Evolutionary conservation across 2,888 invertebrate genomes (phyloP).

Genomic region (Carcina quercana): DNA sequence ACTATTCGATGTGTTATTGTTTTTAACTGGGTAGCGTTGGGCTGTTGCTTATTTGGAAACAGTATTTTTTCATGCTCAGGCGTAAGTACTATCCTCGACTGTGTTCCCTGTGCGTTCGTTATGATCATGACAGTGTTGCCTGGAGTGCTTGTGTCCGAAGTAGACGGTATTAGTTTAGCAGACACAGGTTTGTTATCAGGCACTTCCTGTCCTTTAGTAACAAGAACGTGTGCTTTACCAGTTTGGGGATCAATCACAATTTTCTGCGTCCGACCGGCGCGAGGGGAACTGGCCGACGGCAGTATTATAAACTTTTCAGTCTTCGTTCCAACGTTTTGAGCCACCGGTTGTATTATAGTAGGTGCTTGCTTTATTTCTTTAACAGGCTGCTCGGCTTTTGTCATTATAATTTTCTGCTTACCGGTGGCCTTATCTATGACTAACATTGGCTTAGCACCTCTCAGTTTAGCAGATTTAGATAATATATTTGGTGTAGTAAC

Average conservation of each 20-base stretch:
- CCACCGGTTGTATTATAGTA: constrained; percentile 37
- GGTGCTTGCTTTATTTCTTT: constrained; percentile 48
- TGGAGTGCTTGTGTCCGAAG: constrained; percentile 42
- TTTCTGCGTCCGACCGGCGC: constrained; percentile 56
- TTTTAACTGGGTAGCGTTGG: constrained; percentile 51
- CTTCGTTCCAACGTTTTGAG: constrained; percentile 39
- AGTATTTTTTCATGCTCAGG: constrained; percentile 76
- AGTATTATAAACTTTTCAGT: constrained; percentile 61
- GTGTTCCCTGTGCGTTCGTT: constrained; percentile 76
- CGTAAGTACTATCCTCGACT: constrained; percentile 74
- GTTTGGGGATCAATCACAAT: constrained; percentile 66
- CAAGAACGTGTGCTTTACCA: constrained; percentile 60
- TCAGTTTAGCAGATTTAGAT: constrained; percentile 61
- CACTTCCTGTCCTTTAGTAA: constrained; percentile 43
- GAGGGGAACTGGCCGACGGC: constrained; percentile 46
- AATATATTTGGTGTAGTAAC: constrained; percentile 63
- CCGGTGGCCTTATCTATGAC: constrained; percentile 63
- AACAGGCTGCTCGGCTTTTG: constrained; percentile 45
- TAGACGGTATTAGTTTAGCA: constrained; percentile 51
- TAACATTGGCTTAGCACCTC: constrained; percentile 61
- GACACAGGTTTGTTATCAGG: constrained; percentile 51
- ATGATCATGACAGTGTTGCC: constrained; percentile 77
- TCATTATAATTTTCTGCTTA: constrained; percentile 64
- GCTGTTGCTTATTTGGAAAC: constrained; percentile 68
- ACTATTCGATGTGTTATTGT: constrained; percentile 49